Conservation (phyloP, 1,140 invertebrate species). For the Anthonomus grandis region DNA sequence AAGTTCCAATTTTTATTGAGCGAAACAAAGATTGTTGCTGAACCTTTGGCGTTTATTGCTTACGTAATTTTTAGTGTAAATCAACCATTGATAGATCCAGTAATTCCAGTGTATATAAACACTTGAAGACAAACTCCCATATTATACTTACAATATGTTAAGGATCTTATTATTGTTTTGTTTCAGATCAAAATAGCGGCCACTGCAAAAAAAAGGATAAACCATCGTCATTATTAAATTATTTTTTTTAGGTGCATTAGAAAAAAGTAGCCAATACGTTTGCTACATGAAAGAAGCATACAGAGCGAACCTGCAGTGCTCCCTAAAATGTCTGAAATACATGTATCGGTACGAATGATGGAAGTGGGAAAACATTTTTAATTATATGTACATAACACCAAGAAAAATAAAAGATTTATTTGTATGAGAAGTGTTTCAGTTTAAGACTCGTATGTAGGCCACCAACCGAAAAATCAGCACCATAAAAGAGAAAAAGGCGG, state of each 20-base stretch:
- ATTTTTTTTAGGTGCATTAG: slow-evolving; percentile 1
- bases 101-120: background rate
- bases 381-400: no score
- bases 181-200: background rate
- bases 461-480: no score
- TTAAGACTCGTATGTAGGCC: no score
- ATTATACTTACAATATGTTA: no score
- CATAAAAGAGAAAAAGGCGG: no score
- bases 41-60: no score
- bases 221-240: background rate
- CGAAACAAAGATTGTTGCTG: no score
- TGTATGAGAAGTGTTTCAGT: no score
- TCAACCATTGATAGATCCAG: background rate
- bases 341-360: background rate
- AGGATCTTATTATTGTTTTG: background rate
- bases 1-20: no score
- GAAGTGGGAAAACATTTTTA: no score
- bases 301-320: background rate
- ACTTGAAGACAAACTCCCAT: background rate
- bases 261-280: background rate
- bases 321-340: slow-evolving; percentile 3
- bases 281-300: background rate
- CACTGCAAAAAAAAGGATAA: background rate
- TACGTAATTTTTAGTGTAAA: background rate
- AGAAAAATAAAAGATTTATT: no score